Conservation (phyloP, 2,113 vertebrate genomes). For the Nematolebias whitei region DNA sequence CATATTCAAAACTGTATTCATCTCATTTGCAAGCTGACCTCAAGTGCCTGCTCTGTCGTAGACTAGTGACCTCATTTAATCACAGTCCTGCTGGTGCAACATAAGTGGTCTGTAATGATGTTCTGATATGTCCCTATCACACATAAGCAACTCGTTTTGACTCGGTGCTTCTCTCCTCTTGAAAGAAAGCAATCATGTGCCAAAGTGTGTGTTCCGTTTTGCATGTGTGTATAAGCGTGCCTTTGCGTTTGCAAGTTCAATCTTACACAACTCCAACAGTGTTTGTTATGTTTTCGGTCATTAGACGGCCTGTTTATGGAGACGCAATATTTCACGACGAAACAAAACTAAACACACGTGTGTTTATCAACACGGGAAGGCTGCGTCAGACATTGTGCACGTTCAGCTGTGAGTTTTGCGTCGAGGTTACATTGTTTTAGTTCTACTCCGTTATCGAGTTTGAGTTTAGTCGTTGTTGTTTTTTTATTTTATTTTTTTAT, state of each 20-base stretch:
- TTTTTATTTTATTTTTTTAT: background rate
- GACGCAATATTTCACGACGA: constrained; percentile 70
- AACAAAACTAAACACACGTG: constrained; percentile 71
- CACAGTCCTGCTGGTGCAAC: constrained; percentile 18
- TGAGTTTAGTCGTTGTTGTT: too few species aligned
- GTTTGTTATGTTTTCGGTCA: constrained; percentile 72
- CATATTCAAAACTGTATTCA: constrained; percentile 20
- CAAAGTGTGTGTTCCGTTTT: constrained; percentile 7
- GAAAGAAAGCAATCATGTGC: background rate
- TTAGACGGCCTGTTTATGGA: constrained; percentile 68
- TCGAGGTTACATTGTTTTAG: constrained; percentile 33
- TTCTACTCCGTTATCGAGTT: constrained; percentile 14
- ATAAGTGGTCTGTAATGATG: constrained; percentile 45
- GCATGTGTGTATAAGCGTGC: constrained; percentile 10
- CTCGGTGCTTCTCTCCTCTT: too few species aligned
- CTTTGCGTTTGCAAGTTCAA: constrained; percentile 8
- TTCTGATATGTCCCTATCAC: constrained; percentile 30
- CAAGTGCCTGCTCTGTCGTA: constrained; percentile 36
- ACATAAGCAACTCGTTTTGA: constrained; percentile 26
- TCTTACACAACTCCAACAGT: constrained; percentile 67
- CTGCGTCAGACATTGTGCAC: constrained; percentile 48
- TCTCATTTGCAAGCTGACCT: constrained; percentile 12
- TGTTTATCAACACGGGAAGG: constrained; percentile 72
- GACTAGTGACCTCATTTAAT: constrained; percentile 38
- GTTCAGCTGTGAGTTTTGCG: constrained; percentile 46